phyloP scores from a whole-genome alignment of 1,140 invertebrate species.

The Diorhabda carinulata region DNA sequence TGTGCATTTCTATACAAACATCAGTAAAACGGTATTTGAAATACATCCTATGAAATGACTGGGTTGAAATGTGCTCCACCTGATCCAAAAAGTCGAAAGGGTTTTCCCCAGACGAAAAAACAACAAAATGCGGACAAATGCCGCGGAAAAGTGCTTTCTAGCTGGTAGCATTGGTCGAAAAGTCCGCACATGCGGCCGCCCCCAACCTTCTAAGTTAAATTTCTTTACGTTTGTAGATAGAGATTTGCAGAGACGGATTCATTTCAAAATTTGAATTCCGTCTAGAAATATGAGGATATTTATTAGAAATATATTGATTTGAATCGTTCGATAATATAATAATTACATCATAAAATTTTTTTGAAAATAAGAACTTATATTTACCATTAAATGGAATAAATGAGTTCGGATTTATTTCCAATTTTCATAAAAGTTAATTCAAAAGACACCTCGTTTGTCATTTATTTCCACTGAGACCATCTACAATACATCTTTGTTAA shows the following conservation, averaged over 20 bases:
- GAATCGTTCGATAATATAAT: too few species aligned
- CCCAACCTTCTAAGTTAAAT: neutral
- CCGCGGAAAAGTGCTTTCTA: neutral
- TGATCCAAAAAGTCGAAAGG: neutral
- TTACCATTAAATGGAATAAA: too few species aligned
- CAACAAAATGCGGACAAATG: conserved; percentile 2
- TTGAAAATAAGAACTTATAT: too few species aligned
- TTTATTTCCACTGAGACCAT: too few species aligned
- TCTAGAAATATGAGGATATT: neutral
- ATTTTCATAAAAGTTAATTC: too few species aligned
- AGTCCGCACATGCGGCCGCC: neutral
- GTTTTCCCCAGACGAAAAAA: neutral
- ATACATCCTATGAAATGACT: neutral
- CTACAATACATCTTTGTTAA: too few species aligned
- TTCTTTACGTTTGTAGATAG: neutral
- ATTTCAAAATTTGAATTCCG: neutral
- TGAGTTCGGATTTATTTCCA: too few species aligned
- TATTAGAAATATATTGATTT: too few species aligned
- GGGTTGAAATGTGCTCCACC: conserved; percentile 1
- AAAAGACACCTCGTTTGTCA: too few species aligned
- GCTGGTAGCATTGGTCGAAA: neutral
- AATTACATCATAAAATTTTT: too few species aligned
- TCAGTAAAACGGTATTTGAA: neutral
- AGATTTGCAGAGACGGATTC: neutral
- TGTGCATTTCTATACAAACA: neutral